Evolutionary conservation across 2,797 vertebrate species (phyloP).

Genomic region (Choloepus didactylus): DNA sequence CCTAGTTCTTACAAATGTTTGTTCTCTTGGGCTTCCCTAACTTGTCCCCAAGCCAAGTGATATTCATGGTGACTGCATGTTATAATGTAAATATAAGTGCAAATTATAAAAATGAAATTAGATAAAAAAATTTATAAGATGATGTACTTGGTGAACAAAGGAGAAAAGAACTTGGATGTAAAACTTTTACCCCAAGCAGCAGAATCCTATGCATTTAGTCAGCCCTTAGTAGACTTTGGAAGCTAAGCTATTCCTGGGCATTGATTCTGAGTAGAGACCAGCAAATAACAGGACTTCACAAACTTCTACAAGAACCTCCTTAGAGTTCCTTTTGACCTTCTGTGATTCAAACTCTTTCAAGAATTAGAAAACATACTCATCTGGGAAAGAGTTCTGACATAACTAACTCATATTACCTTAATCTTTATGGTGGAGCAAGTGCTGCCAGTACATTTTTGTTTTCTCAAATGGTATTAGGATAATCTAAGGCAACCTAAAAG

Average conservation of each 20-base stretch:
- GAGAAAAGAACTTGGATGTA: not conserved
- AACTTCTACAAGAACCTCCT: not conserved
- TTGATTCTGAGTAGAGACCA: not conserved
- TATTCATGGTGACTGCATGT: not conserved
- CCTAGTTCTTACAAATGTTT: conserved; percentile 23
- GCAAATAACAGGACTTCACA: not conserved
- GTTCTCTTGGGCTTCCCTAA: not conserved
- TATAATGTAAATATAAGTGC: not conserved
- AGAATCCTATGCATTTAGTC: not conserved
- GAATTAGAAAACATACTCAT: conserved; percentile 23
- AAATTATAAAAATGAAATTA: conserved; percentile 13
- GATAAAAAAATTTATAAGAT: not conserved
- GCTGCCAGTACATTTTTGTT: not conserved
- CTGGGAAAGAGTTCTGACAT: not conserved
- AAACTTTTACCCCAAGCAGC: not conserved
- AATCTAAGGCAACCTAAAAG: not conserved
- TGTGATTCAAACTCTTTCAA: conserved; percentile 33
- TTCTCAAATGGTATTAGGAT: not conserved
- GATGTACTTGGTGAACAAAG: not conserved
- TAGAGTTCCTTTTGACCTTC: not conserved
- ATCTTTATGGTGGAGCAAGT: not conserved
- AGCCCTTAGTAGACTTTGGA: not conserved
- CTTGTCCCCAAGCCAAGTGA: not conserved
- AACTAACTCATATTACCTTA: not conserved
- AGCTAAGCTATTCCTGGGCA: not conserved